These are phyloP conservation scores for Volucella inanis DNA, from an alignment of 2,888 invertebrate species.

Conservation along the genomic window DNA sequence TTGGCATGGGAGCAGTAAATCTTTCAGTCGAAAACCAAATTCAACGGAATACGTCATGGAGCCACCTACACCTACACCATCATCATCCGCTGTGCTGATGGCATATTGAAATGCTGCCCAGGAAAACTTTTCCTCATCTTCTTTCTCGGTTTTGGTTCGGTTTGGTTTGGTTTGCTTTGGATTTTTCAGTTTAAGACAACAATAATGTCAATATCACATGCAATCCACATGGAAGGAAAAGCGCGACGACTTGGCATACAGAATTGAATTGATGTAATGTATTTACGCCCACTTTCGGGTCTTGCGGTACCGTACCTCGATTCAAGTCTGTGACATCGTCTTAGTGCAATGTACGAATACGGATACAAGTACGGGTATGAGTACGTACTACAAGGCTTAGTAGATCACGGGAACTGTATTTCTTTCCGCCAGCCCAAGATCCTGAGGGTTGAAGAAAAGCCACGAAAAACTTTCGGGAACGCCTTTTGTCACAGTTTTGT, in stretches of 20 bases:
- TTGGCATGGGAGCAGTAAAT: slow-evolving; percentile 69
- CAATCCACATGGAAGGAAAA: slow-evolving; percentile 68
- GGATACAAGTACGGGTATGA: slow-evolving; percentile 37
- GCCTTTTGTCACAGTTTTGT: slow-evolving; percentile 65
- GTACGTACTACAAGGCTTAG: slow-evolving; percentile 58
- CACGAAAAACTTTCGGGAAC: slow-evolving; percentile 69
- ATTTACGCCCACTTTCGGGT: slow-evolving; percentile 62
- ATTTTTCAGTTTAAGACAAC: slow-evolving; percentile 1
- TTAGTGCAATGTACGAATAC: no score
- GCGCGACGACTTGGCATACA: slow-evolving; percentile 72
- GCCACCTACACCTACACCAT: slow-evolving; percentile 75
- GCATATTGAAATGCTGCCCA: slow-evolving; percentile 47
- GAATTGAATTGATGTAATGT: slow-evolving; percentile 72
- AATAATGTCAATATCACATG: slow-evolving; percentile 69
- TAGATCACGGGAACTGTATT: slow-evolving; percentile 70
- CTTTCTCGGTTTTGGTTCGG: background rate
- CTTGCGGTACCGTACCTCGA: slow-evolving; percentile 47
- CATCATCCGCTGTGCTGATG: slow-evolving; percentile 30
- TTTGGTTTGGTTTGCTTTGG: slow-evolving; percentile 19
- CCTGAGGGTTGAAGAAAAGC: slow-evolving; percentile 71
- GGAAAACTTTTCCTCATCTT: slow-evolving; percentile 47
- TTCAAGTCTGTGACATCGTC: no score
- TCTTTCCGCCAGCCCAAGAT: slow-evolving; percentile 30
- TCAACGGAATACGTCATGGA: slow-evolving; percentile 75
- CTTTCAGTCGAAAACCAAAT: slow-evolving; percentile 52